These are phyloP conservation scores for Hirtodrosophila duncani DNA, from an alignment of 2,888 invertebrate genomes.

Conservation along the genomic window DNA sequence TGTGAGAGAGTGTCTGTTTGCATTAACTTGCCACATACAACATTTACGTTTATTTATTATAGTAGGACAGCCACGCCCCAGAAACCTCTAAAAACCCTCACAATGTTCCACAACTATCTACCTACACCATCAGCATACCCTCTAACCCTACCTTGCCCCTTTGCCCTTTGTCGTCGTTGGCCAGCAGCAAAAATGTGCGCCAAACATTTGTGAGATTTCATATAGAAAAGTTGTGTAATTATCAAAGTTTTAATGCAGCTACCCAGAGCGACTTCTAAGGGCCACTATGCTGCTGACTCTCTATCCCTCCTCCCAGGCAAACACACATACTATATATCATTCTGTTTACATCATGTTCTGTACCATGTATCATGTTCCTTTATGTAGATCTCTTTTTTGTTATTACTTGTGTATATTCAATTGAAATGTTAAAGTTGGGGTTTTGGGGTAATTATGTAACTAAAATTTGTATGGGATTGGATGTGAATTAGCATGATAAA, in stretches of 20 bases:
- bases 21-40: slow-evolving; percentile 71
- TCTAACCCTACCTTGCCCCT: slow-evolving; percentile 21
- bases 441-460: not conserved
- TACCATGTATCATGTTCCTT: too few relatives aligned
- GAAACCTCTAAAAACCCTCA: slow-evolving; percentile 4
- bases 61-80: slow-evolving; percentile 25
- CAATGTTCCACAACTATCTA: not conserved
- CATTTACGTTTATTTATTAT: slow-evolving; percentile 71
- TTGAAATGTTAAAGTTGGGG: too few relatives aligned
- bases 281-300: too few relatives aligned
- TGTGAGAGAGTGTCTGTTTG: slow-evolving; percentile 49
- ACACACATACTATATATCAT: too few relatives aligned
- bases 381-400: too few relatives aligned
- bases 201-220: slow-evolving; percentile 62
- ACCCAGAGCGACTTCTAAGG: too few relatives aligned
- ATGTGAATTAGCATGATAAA: too few relatives aligned
- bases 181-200: slow-evolving; percentile 51
- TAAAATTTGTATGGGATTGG: too few relatives aligned
- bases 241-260: slow-evolving; percentile 69
- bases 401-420: too few relatives aligned
- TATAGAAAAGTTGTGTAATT: slow-evolving; percentile 64
- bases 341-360: too few relatives aligned
- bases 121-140: not conserved
- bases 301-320: too few relatives aligned
- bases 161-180: slow-evolving; percentile 20